These are phyloP conservation scores for Callinectes sapidus DNA, from an alignment of 2,888 invertebrate genomes.

Conservation along the genomic window DNA sequence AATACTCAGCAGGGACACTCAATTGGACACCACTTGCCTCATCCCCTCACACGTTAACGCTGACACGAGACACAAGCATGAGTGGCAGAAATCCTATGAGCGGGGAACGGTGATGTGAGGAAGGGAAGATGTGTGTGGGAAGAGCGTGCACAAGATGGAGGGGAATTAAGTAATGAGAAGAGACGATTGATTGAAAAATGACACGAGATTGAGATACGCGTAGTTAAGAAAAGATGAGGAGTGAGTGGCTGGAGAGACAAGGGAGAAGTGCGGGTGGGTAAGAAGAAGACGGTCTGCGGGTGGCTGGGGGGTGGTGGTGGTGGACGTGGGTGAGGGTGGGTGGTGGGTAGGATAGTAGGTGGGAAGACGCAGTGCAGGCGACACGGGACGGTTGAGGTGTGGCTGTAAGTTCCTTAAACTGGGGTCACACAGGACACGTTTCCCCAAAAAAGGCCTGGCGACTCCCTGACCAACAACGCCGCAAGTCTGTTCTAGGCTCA, in stretches of 20 bases:
- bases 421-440: not conserved
- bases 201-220: not conserved
- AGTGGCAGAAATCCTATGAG: not conserved
- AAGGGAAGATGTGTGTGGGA: not conserved
- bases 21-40: constrained; percentile 21
- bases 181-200: not conserved
- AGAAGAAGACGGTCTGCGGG: not conserved
- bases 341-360: too few species aligned
- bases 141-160: not conserved
- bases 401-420: not conserved
- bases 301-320: not conserved
- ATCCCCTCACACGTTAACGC: not conserved
- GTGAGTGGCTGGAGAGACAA: not conserved
- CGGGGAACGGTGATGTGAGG: not conserved
- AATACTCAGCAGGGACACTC: not conserved
- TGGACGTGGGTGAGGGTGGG: not conserved
- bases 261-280: not conserved
- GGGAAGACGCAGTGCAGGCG: not conserved
- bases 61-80: not conserved
- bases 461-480: not conserved
- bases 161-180: not conserved
- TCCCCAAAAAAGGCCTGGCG: not conserved
- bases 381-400: not conserved
- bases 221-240: not conserved
- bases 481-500: not conserved